Conservation (phyloP, 2,797 vertebrate species). For the Urophycis tenuis region DNA sequence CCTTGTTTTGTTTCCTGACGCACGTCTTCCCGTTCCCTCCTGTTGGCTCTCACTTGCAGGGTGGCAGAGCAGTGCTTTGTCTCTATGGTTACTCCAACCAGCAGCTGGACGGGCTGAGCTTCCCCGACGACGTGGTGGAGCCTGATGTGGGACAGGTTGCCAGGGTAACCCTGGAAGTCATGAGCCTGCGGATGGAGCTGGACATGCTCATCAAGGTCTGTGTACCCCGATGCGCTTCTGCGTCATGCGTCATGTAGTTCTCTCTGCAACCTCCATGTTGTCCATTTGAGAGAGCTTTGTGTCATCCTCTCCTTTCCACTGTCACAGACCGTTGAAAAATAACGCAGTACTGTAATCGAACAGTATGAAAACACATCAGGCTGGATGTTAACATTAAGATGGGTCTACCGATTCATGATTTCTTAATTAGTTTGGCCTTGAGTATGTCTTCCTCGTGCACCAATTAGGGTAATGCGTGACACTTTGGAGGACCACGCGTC, state of each 20-base stretch:
- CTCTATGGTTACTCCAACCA: constrained; percentile 85
- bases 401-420: no score
- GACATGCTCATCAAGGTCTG: constrained; percentile 74
- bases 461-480: no score
- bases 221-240: background rate
- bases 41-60: constrained; percentile 55
- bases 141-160: constrained; percentile 77
- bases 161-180: constrained; percentile 80
- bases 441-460: no score
- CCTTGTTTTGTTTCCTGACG: background rate
- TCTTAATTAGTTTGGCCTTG: no score
- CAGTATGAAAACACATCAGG: no score
- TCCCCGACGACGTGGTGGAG: constrained; percentile 73
- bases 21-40: background rate
- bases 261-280: background rate
- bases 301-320: no score
- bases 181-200: constrained; percentile 79
- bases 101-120: constrained; percentile 81
- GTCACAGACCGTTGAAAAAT: no score
- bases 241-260: background rate
- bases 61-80: constrained; percentile 80
- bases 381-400: no score
- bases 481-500: no score
- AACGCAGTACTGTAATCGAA: no score
- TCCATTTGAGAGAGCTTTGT: background rate